Percentiles rank a stretch among this genome's conserved stretches.
Evolutionary conservation across 2,888 invertebrate genomes (phyloP).

Genomic region (Tipula lateralis): DNA sequence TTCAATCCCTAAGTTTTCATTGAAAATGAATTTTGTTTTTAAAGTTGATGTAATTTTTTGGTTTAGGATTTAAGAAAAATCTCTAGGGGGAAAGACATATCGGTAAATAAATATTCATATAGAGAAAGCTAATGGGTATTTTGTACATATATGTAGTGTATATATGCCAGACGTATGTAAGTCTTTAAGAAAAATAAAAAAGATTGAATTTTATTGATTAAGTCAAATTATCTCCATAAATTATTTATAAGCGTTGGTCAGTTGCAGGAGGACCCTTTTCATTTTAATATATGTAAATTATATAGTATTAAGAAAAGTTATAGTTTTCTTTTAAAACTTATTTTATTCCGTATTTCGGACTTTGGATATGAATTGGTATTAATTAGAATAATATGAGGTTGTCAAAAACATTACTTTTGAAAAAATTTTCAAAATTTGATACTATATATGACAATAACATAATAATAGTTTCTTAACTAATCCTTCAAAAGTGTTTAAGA

Average conservation of each 20-base stretch:
- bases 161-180: background rate
- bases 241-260: slow-evolving; percentile 11
- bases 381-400: background rate
- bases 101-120: background rate
- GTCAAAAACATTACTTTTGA: background rate
- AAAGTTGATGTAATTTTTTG: background rate
- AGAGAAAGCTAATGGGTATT: background rate
- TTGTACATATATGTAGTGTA: background rate
- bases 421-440: no score
- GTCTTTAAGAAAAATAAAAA: background rate
- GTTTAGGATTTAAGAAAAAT: background rate
- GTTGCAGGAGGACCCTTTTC: background rate
- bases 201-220: slow-evolving; percentile 19
- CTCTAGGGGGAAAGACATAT: background rate
- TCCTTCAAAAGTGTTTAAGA: no score
- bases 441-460: background rate
- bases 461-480: no score
- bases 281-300: background rate
- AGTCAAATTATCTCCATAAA: slow-evolving; percentile 19
- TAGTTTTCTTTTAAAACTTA: background rate
- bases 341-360: background rate
- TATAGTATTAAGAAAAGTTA: background rate
- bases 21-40: background rate
- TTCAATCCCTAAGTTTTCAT: slow-evolving; percentile 3
- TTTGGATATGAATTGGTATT: background rate